A percentile compares a stretch with the other conserved stretches of the same genome.
Evolutionary conservation across 2,797 vertebrate genomes (phyloP).

Genomic region (Coilia nasus): DNA sequence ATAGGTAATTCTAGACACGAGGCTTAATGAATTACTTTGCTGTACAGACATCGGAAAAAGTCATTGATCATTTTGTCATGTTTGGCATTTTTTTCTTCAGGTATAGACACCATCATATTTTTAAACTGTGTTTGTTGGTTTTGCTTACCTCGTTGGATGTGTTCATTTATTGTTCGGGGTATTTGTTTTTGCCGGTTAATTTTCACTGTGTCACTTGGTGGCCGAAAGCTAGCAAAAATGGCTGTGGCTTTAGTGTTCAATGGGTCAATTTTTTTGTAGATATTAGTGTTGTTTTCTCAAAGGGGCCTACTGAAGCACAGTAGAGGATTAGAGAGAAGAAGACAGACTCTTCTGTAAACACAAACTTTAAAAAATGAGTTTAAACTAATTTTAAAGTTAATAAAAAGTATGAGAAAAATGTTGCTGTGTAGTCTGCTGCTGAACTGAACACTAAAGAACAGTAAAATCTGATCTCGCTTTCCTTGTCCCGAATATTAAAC

Average conservation of each 20-base stretch:
- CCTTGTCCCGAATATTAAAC: too few relatives aligned
- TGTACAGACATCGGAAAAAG: background rate
- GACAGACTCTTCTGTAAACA: background rate
- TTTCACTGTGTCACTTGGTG: background rate
- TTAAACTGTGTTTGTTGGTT: background rate
- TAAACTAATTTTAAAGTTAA: too few relatives aligned
- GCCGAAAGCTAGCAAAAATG: background rate
- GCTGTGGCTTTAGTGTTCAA: background rate
- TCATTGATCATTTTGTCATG: background rate
- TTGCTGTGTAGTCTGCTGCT: too few relatives aligned
- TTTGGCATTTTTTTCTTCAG: background rate
- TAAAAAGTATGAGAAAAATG: too few relatives aligned
- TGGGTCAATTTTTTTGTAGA: background rate
- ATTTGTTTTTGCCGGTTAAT: conserved; percentile 1
- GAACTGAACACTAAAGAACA: too few relatives aligned
- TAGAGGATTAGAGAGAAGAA: background rate
- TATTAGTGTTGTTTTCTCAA: background rate
- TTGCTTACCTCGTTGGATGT: background rate
- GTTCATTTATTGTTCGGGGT: background rate
- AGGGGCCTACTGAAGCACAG: background rate
- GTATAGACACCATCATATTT: background rate
- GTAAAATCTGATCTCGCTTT: too few relatives aligned
- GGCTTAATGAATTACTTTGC: conserved; percentile 26
- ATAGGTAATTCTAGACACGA: conserved; percentile 30
- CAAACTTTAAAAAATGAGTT: background rate